Percentiles rank a stretch among this genome's conserved stretches.
Conservation (phyloP, 2,888 invertebrate genomes). For the Andrena chrysosceles region DNA sequence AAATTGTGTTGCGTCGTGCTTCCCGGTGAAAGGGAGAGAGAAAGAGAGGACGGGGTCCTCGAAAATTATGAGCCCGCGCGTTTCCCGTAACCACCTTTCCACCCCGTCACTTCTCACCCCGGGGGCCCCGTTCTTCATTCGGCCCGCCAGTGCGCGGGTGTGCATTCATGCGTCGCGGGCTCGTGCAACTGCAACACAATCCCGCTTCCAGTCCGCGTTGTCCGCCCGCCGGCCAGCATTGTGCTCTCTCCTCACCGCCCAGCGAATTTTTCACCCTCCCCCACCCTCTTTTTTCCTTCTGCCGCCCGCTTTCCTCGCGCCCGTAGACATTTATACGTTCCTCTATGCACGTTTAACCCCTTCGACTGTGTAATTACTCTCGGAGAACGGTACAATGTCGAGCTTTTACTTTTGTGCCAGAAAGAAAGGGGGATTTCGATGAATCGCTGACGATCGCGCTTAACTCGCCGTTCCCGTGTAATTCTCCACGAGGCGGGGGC, state of each 20-base stretch:
- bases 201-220: slow-evolving; percentile 14
- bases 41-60: slow-evolving; percentile 30
- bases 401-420: slow-evolving; percentile 18
- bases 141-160: slow-evolving; percentile 27
- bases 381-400: slow-evolving; percentile 20
- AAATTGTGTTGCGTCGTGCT: slow-evolving; percentile 43
- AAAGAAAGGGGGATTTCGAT: background rate
- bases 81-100: slow-evolving; percentile 59
- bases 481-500: background rate
- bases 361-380: slow-evolving; percentile 29
- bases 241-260: slow-evolving; percentile 6
- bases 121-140: slow-evolving; percentile 47
- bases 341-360: slow-evolving; percentile 27
- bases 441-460: slow-evolving; percentile 9
- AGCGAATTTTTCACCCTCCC: slow-evolving; percentile 31
- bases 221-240: slow-evolving; percentile 25
- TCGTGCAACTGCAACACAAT: slow-evolving; percentile 47
- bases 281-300: background rate
- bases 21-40: background rate
- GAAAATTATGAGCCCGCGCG: slow-evolving; percentile 60
- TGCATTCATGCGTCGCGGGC: slow-evolving; percentile 56
- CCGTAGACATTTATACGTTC: slow-evolving; percentile 15
- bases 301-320: background rate
- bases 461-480: background rate
- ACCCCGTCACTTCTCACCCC: slow-evolving; percentile 51